Evolutionary conservation across 1,140 invertebrate genomes (phyloP).

Genomic region (Anagrus nilaparvatae): DNA sequence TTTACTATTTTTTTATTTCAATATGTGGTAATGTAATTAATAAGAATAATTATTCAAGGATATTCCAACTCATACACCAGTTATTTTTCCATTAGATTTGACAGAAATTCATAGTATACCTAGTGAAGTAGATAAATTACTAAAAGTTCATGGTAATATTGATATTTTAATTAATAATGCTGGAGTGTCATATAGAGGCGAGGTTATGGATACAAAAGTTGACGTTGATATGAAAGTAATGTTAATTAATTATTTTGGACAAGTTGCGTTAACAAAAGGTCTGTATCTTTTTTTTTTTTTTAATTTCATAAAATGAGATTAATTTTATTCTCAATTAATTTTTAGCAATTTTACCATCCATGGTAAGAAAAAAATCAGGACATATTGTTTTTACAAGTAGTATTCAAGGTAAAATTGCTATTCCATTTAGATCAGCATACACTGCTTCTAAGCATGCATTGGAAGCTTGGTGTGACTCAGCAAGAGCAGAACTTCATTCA

Average conservation of each 20-base stretch:
- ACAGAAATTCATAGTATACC: conserved; percentile 56
- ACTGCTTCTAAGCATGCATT: conserved; percentile 91
- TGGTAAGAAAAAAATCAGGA: conserved; percentile 68
- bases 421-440: conserved; percentile 83
- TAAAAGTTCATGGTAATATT: conserved; percentile 60
- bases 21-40: neutral
- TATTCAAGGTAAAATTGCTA: conserved; percentile 81
- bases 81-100: conserved; percentile 69
- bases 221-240: conserved; percentile 84
- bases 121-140: conserved; percentile 51
- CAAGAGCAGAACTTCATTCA: conserved; percentile 66
- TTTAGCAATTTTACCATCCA: conserved; percentile 69
- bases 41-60: conserved; percentile 37
- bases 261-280: conserved; percentile 87
- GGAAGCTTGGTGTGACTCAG: conserved; percentile 76
- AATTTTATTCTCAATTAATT: conserved; percentile 16
- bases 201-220: conserved; percentile 63
- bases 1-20: neutral
- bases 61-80: conserved; percentile 56
- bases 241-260: conserved; percentile 90
- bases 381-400: conserved; percentile 88
- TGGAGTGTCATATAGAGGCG: conserved; percentile 75
- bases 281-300: conserved; percentile 19
- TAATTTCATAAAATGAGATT: neutral
- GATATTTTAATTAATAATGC: conserved; percentile 92